Evolutionary conservation across 2,888 invertebrate genomes (phyloP).

Genomic region (Lacanobia wlatinum): DNA sequence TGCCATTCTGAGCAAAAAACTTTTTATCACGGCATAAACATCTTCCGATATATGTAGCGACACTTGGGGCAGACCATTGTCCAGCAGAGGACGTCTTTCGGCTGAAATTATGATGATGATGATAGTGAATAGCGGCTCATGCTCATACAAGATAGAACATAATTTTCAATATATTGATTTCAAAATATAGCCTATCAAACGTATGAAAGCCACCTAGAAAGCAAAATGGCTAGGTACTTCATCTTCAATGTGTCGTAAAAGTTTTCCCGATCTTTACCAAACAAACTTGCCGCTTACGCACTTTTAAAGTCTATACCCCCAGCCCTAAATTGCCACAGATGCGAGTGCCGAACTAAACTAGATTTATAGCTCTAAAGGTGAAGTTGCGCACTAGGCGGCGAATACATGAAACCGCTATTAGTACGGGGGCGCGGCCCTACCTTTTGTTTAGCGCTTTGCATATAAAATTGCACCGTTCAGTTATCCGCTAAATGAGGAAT

Average conservation of each 20-base stretch:
- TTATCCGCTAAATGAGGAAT: conserved; percentile 52
- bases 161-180: too few species aligned
- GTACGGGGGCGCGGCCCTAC: conserved; percentile 4
- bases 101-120: too few species aligned
- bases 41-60: too few species aligned
- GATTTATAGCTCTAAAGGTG: conserved; percentile 56
- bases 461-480: conserved; percentile 54
- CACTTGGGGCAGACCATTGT: too few species aligned
- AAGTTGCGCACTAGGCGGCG: conserved; percentile 41
- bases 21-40: too few species aligned
- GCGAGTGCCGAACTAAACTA: conserved; percentile 57
- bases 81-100: too few species aligned
- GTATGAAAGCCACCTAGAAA: background rate
- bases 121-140: too few species aligned
- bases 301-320: conserved; percentile 6
- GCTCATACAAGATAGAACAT: too few species aligned
- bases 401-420: conserved; percentile 63
- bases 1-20: too few species aligned
- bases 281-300: conserved; percentile 37
- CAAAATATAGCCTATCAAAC: background rate
- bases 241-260: background rate
- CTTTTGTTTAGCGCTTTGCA: conserved; percentile 47
- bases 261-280: conserved; percentile 1
- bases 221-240: background rate
- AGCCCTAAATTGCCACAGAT: conserved; percentile 47